phyloP scores from a whole-genome alignment of 2,888 invertebrate species.

The Fabriciana adippe region DNA sequence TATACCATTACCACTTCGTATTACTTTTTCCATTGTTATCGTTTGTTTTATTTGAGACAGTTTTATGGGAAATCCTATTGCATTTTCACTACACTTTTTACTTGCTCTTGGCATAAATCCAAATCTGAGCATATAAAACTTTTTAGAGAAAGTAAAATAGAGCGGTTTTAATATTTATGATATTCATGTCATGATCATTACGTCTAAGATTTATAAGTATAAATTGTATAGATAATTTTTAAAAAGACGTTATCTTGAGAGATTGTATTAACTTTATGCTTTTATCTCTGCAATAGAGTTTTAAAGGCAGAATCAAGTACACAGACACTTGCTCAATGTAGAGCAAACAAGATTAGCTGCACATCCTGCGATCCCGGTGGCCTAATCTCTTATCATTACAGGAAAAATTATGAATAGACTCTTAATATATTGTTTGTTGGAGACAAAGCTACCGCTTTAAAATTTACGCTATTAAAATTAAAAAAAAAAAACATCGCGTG shows the following conservation, averaged over 20 bases:
- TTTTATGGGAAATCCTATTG: constrained; percentile 6
- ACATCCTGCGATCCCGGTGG: constrained; percentile 79
- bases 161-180: background rate
- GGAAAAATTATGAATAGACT: constrained; percentile 70
- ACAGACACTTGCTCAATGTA: constrained; percentile 52
- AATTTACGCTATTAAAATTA: background rate
- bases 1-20: constrained; percentile 25
- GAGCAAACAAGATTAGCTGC: constrained; percentile 72
- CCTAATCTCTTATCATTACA: constrained; percentile 73
- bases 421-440: constrained; percentile 52
- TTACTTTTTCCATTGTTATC: constrained; percentile 26
- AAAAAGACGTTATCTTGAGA: constrained; percentile 2
- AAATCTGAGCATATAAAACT: background rate
- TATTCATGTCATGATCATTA: background rate
- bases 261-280: constrained; percentile 15
- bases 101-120: background rate
- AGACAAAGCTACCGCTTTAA: constrained; percentile 58
- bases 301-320: constrained; percentile 58
- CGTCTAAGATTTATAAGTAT: background rate
- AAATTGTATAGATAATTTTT: background rate
- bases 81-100: constrained; percentile 2
- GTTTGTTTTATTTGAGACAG: constrained; percentile 27
- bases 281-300: constrained; percentile 43
- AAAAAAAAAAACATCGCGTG: background rate
- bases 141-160: background rate